Percentiles rank a stretch among this genome's conserved stretches.
Conservation (phyloP, 2,888 invertebrate genomes). For the Argynnis bischoffii region DNA sequence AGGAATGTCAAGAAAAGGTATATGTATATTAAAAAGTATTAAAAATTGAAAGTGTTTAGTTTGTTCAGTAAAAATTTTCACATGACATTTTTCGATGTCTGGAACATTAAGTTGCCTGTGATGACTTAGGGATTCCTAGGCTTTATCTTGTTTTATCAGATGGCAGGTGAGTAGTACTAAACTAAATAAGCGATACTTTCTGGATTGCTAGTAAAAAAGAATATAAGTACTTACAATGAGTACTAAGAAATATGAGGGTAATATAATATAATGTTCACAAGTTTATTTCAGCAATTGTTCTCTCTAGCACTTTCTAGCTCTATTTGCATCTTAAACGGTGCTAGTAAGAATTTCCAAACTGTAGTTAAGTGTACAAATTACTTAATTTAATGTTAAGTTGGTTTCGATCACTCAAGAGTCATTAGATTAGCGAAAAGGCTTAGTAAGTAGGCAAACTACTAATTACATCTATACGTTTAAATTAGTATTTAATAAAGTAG, state of each 20-base stretch:
- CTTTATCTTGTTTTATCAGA: too few species aligned
- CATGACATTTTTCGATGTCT: too few species aligned
- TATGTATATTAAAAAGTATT: too few species aligned
- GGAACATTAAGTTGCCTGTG: too few species aligned
- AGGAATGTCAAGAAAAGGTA: too few species aligned
- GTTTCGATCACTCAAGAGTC: constrained; percentile 73
- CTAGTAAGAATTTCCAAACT: constrained; percentile 78
- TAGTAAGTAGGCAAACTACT: constrained; percentile 18
- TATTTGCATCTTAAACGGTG: constrained; percentile 59
- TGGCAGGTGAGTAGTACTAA: too few species aligned
- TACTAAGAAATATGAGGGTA: neutral
- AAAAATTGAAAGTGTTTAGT: too few species aligned
- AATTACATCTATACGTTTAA: neutral
- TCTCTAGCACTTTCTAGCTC: constrained; percentile 52
- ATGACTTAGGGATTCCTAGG: too few species aligned
- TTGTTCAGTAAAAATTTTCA: too few species aligned
- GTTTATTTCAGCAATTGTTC: constrained; percentile 8
- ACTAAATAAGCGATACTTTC: too few species aligned
- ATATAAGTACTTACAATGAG: too few species aligned
- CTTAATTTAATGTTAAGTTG: constrained; percentile 80
- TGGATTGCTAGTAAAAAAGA: too few species aligned
- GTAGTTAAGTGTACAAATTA: constrained; percentile 82
- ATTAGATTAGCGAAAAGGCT: constrained; percentile 40
- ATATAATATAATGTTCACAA: neutral
- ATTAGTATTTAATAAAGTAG: neutral